phyloP scores from a whole-genome alignment of 1,140 invertebrate species.

The Drosophila bocqueti region DNA sequence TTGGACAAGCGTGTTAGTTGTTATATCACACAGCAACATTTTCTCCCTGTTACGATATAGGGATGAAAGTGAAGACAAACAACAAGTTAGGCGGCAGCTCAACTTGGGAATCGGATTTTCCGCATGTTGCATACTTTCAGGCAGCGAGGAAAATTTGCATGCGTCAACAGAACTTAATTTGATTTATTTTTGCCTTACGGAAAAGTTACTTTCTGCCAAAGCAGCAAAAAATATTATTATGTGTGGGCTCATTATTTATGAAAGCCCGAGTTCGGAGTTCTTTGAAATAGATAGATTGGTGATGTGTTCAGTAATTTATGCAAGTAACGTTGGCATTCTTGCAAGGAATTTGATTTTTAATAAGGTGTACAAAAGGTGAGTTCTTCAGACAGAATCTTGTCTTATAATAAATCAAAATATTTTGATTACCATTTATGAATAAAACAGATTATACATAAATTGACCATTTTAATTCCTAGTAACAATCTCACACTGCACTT shows the following conservation, averaged over 20 bases:
- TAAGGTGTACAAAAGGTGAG: too few relatives aligned
- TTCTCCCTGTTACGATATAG: neutral
- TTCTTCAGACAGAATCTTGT: too few relatives aligned
- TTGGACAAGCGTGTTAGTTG: slow-evolving; percentile 46
- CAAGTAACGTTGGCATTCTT: neutral
- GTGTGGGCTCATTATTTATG: slow-evolving; percentile 5
- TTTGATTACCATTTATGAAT: too few relatives aligned
- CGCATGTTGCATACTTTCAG: slow-evolving; percentile 64
- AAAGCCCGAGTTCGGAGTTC: neutral
- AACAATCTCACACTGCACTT: neutral
- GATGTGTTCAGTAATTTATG: slow-evolving; percentile 2
- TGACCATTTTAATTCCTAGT: too few relatives aligned
- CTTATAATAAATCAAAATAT: too few relatives aligned
- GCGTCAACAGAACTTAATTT: slow-evolving; percentile 65
- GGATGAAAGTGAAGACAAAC: slow-evolving; percentile 8
- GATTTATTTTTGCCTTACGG: slow-evolving; percentile 63
- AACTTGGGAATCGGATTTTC: neutral
- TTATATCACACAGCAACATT: slow-evolving; percentile 42
- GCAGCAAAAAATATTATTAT: slow-evolving; percentile 2
- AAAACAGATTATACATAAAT: too few relatives aligned
- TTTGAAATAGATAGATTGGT: slow-evolving; percentile 11
- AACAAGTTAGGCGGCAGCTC: neutral
- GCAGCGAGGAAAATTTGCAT: slow-evolving; percentile 42
- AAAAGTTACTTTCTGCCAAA: slow-evolving; percentile 15
- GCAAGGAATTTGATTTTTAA: neutral